phyloP scores from a whole-genome alignment of 2,888 invertebrate species.

The Andrena haemorrhoa region DNA sequence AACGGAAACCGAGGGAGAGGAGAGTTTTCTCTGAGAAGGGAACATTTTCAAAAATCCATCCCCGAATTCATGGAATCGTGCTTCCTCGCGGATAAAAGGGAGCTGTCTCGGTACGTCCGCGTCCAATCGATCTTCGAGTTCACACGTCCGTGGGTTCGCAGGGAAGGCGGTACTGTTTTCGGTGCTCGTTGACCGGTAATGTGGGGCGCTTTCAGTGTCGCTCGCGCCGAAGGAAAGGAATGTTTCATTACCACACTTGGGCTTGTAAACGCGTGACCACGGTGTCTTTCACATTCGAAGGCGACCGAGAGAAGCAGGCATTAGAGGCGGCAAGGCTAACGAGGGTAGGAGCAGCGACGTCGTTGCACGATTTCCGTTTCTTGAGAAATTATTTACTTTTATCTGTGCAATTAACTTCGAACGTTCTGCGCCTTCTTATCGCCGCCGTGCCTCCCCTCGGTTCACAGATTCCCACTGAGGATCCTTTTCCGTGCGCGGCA shows the following conservation, averaged over 20 bases:
- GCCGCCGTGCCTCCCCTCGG: neutral
- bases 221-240: conserved; percentile 47
- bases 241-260: conserved; percentile 57
- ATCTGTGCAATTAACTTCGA: conserved; percentile 53
- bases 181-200: neutral
- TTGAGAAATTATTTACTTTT: conserved; percentile 51
- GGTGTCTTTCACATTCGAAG: conserved; percentile 45
- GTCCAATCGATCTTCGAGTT: too few relatives aligned
- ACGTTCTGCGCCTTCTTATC: neutral
- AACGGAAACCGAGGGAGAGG: too few relatives aligned
- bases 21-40: too few relatives aligned
- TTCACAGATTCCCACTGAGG: neutral
- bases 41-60: too few relatives aligned
- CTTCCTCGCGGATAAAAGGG: conserved; percentile 19
- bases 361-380: conserved; percentile 46
- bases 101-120: too few relatives aligned
- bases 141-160: neutral
- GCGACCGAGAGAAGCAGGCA: conserved; percentile 56
- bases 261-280: conserved; percentile 52
- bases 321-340: conserved; percentile 58
- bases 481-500: conserved; percentile 5
- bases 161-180: neutral
- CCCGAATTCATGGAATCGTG: conserved; percentile 21
- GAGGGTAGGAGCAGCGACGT: conserved; percentile 41
- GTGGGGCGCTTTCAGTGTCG: conserved; percentile 19